A percentile compares a stretch with the other conserved stretches of the same genome.
Conservation (phyloP, 1,140 invertebrate species). For the Gonioctena quinquepunctata region DNA sequence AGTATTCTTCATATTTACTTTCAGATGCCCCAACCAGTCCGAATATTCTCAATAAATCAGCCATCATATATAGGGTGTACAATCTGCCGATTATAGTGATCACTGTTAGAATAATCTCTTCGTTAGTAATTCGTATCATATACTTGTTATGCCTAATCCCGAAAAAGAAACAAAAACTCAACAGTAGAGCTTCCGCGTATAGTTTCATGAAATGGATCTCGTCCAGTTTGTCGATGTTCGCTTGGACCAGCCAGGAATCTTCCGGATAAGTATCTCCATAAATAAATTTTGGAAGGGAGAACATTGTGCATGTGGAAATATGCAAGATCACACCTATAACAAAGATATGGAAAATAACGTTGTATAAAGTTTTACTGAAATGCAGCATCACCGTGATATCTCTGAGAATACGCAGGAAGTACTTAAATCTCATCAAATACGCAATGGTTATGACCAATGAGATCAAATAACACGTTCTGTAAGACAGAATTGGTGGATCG, state of each 20-base stretch:
- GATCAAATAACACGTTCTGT: neutral
- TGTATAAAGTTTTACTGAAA: neutral
- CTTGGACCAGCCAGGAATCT: slow-evolving; percentile 13
- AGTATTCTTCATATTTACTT: slow-evolving; percentile 28
- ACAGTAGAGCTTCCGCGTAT: slow-evolving; percentile 18
- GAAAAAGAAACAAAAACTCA: slow-evolving; percentile 19
- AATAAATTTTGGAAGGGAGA: slow-evolving; percentile 6
- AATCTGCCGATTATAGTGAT: slow-evolving; percentile 20
- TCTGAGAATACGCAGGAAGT: neutral
- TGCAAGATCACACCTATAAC: slow-evolving; percentile 15
- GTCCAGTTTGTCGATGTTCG: neutral
- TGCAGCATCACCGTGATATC: neutral
- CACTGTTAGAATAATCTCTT: slow-evolving; percentile 2
- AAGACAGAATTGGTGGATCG: neutral
- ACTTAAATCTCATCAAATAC: neutral
- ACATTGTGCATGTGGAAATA: slow-evolving; percentile 18
- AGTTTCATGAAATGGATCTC: neutral
- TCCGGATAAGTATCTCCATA: neutral
- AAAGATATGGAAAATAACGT: neutral
- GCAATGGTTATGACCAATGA: neutral
- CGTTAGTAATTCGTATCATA: neutral
- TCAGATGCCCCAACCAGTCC: slow-evolving; percentile 25
- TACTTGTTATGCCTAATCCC: neutral
- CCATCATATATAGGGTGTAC: slow-evolving; percentile 26
- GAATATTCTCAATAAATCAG: slow-evolving; percentile 22